Percentiles rank a stretch among this genome's conserved stretches.
These are phyloP conservation scores for Ryuthela nishihirai DNA, from an alignment of 2,888 invertebrate species.

Conservation along the genomic window DNA sequence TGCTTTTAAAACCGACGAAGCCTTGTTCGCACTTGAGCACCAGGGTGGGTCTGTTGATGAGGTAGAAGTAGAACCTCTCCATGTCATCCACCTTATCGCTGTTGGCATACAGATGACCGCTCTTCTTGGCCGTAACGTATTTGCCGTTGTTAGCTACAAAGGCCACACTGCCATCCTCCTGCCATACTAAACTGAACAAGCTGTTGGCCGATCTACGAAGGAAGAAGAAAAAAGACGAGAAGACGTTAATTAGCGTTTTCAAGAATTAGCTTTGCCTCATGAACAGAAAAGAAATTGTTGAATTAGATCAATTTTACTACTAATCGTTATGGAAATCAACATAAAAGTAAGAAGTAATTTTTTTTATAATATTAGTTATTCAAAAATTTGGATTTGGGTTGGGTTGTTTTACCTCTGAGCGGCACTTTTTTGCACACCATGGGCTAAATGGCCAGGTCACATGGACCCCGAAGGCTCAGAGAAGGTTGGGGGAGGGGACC, in stretches of 20 bases:
- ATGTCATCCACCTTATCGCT: constrained; percentile 71
- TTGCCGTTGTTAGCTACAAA: constrained; percentile 93
- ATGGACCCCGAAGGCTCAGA: too few relatives aligned
- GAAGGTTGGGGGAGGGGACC: too few relatives aligned
- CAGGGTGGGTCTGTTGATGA: constrained; percentile 88
- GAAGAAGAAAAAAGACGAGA: constrained; percentile 18
- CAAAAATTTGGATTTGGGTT: too few relatives aligned
- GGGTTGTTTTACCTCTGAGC: too few relatives aligned
- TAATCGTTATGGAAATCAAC: too few relatives aligned
- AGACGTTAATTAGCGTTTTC: constrained; percentile 83
- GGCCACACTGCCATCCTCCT: constrained; percentile 83
- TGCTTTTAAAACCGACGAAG: constrained; percentile 80
- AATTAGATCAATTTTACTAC: too few relatives aligned
- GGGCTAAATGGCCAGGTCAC: too few relatives aligned
- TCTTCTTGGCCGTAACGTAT: constrained; percentile 88
- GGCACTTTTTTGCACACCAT: too few relatives aligned
- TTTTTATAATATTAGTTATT: too few relatives aligned
- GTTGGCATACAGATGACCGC: constrained; percentile 88
- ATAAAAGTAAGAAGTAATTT: too few relatives aligned
- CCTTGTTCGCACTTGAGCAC: constrained; percentile 94
- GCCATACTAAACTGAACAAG: constrained; percentile 90
- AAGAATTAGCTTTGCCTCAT: too few relatives aligned
- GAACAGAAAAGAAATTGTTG: too few relatives aligned
- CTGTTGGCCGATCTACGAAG: constrained; percentile 76
- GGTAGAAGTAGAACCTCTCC: constrained; percentile 90